A percentile compares a stretch with the other conserved stretches of the same genome.
Conservation (phyloP, 2,888 invertebrate genomes). For the Athalia circularis region DNA sequence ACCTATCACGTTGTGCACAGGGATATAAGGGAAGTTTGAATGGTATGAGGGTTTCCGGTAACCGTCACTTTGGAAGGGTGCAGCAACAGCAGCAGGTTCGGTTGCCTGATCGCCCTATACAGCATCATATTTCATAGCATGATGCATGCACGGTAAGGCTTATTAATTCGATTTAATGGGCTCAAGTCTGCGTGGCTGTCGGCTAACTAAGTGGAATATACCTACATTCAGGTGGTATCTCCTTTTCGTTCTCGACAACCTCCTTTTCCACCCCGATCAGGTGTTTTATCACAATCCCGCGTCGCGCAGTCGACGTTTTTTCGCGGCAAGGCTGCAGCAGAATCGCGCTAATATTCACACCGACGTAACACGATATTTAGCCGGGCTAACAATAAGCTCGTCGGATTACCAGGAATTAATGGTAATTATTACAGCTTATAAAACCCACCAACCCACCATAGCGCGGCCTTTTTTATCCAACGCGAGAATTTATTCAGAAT, state of each 20-base stretch:
- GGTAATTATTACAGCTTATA: conserved; percentile 25
- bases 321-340: neutral
- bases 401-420: conserved; percentile 25
- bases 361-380: conserved; percentile 4
- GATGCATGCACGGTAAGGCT: conserved; percentile 70
- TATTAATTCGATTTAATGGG: conserved; percentile 71
- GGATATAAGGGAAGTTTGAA: neutral
- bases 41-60: conserved; percentile 15
- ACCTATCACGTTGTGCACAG: neutral
- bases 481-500: too few species aligned
- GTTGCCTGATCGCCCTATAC: conserved; percentile 49
- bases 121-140: conserved; percentile 70
- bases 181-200: conserved; percentile 60
- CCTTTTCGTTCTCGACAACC: neutral
- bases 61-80: conserved; percentile 41
- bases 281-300: too few species aligned
- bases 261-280: neutral
- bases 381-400: conserved; percentile 5
- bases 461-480: neutral
- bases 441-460: neutral
- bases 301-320: too few species aligned
- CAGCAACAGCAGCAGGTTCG: neutral
- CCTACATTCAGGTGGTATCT: conserved; percentile 14
- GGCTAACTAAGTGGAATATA: conserved; percentile 35
- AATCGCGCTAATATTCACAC: neutral